Evolutionary conservation across 1,140 invertebrate genomes (phyloP).

Genomic region (Hermatobates lingyangjiaoensis): DNA sequence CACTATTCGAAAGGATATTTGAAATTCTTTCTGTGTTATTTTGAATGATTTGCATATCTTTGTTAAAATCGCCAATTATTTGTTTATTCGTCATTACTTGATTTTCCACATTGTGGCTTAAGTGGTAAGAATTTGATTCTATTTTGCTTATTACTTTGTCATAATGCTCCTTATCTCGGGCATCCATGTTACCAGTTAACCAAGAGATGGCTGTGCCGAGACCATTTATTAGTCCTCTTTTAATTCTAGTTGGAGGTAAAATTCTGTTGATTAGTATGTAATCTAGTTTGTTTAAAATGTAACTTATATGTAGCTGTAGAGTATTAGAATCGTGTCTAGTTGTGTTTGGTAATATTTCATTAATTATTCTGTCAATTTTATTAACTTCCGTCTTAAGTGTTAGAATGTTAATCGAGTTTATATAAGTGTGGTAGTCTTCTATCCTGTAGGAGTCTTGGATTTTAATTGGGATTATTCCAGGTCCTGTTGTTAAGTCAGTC

Average conservation of each 20-base stretch:
- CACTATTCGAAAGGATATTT: too few relatives aligned
- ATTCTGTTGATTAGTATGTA: neutral
- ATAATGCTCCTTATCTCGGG: constrained; percentile 1
- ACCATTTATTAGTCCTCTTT: neutral
- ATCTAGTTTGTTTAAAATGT: neutral
- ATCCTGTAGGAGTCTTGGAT: neutral
- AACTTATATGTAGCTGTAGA: neutral
- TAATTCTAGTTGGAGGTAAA: neutral
- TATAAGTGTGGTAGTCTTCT: neutral
- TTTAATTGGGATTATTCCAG: neutral
- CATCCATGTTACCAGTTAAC: constrained; percentile 4
- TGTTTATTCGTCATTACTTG: neutral
- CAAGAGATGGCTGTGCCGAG: neutral
- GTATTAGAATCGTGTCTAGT: neutral
- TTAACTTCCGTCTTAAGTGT: neutral
- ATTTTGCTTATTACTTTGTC: neutral
- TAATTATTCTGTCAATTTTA: neutral
- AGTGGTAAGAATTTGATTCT: neutral
- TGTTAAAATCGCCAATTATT: neutral
- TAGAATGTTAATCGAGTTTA: neutral
- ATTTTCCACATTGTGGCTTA: neutral
- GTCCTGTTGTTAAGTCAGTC: neutral
- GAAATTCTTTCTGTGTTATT: neutral
- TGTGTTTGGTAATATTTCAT: neutral
- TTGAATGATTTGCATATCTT: neutral